Evolutionary conservation across 2,888 invertebrate species (phyloP), one percentile per base, ranked within the genome.

Genomic region (Penaeus monodon): DNA sequence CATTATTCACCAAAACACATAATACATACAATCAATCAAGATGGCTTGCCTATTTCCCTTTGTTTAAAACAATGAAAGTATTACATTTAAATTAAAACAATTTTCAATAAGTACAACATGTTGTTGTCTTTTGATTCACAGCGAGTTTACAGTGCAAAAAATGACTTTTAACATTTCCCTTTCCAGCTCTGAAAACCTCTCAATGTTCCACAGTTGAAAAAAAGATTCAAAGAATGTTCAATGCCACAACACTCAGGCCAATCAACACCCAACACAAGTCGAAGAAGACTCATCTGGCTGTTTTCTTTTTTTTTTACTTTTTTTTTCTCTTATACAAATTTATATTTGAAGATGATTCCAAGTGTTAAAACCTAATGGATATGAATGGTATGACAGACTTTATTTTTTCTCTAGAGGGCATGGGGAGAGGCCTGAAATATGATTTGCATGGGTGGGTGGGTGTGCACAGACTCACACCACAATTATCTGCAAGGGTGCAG

Each of bases 341-440:
- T 77, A 63, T 57, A 27, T 57, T 7, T 77, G 77, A 77, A 57
- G 33, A 77, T 77, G 77, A 57, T 77, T 29, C 29, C 57, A 77
- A 57, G 77, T 57, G 33, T 77, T n/a, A 77, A 77, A 77, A 77
- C 77, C 77, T 77, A 77, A 27, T 57, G 77, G 44, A 77, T 77
- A 77, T 77, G 77, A 77, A 77, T 77, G 77, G 77, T 77, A 77
- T 77, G 77, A 77, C 33, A 81, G 65, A 65, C 33, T 66, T 27
- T 65, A 66, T 78, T 20, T 44, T 81, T 66, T 81, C 64, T 44
- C 66, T 12, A 27, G 66, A 12, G 24, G 64, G 33, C 68, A 68
- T 29, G 29, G 64, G 77, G 78, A 78, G 68, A 84, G 27, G 44
- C 77, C 78, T 78, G 77, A 77, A 84, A 38, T 44, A 85, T 85